Percentiles rank a stretch among this genome's conserved stretches.
Evolutionary conservation across 2,797 vertebrate genomes (phyloP).

Genomic region (Tenualosa thibaudeaui): DNA sequence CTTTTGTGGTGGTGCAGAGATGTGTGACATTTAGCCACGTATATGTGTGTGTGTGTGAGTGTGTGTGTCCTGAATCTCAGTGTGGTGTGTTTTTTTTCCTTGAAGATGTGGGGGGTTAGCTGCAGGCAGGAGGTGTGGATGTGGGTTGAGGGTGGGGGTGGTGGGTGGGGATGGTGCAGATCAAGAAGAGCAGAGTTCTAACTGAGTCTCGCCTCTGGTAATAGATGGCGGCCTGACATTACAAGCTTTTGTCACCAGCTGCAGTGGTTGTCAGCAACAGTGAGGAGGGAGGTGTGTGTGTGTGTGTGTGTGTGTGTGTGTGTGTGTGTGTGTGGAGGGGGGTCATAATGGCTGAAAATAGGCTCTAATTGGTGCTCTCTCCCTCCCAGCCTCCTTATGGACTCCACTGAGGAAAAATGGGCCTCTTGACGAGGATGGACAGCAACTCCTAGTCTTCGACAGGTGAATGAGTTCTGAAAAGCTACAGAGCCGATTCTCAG

Average conservation of each 20-base stretch:
- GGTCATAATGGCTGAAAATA: slow-evolving; percentile 36
- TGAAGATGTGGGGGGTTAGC: background rate
- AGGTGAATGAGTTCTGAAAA: slow-evolving; percentile 4
- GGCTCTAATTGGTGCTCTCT: slow-evolving; percentile 37
- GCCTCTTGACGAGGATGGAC: background rate
- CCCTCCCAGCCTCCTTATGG: background rate
- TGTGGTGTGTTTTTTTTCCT: background rate
- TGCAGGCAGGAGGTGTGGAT: slow-evolving; percentile 62
- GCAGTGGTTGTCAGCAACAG: slow-evolving; percentile 57
- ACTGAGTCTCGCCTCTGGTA: slow-evolving; percentile 60
- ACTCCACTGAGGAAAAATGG: background rate
- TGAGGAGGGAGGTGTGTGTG: slow-evolving; percentile 42
- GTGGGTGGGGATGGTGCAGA: slow-evolving; percentile 46
- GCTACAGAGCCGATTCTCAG: background rate
- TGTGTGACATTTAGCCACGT: slow-evolving; percentile 75
- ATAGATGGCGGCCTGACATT: slow-evolving; percentile 77
- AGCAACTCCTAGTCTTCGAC: background rate
- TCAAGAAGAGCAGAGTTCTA: slow-evolving; percentile 38
- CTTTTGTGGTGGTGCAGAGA: slow-evolving; percentile 48
- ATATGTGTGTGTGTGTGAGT: slow-evolving; percentile 37
- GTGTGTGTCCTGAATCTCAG: background rate
- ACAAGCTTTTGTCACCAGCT: slow-evolving; percentile 67
- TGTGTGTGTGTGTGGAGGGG: slow-evolving; percentile 34
- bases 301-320: no score
- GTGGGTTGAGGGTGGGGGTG: slow-evolving; percentile 47